phyloP scores from a whole-genome alignment of 2,113 vertebrate species.

The Euleptes europaea region DNA sequence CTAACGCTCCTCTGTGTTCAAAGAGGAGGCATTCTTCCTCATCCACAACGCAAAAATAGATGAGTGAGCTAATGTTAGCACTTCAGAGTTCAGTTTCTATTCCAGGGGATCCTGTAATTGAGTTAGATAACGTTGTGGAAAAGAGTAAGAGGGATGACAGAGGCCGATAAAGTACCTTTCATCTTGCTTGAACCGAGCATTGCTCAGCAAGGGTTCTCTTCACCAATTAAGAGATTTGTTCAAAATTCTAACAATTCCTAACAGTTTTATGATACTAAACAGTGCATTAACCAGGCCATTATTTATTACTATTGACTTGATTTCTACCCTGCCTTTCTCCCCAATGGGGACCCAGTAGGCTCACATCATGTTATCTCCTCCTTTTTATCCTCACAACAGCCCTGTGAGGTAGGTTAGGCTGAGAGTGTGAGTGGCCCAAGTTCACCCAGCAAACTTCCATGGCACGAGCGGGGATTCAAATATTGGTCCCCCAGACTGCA shows the following conservation, averaged over 20 bases:
- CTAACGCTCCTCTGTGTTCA: background rate
- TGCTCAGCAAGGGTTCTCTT: background rate
- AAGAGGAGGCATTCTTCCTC: background rate
- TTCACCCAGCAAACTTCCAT: no score
- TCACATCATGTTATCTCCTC: no score
- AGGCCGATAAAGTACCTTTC: background rate
- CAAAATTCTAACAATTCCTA: background rate
- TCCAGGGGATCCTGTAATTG: conserved; percentile 22
- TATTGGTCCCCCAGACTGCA: no score
- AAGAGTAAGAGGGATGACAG: background rate
- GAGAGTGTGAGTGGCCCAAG: no score
- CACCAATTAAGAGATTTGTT: background rate
- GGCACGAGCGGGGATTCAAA: no score
- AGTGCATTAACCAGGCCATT: background rate
- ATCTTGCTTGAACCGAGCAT: background rate
- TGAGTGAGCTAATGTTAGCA: background rate
- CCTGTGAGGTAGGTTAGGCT: no score
- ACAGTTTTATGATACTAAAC: background rate
- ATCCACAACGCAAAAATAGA: background rate
- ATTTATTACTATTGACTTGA: no score
- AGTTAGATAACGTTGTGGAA: background rate
- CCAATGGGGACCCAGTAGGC: no score
- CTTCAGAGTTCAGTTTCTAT: background rate
- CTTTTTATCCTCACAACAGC: no score
- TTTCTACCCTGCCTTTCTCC: no score